Conservation (phyloP, 2,888 invertebrate species). For the Stomorhina lunata region DNA sequence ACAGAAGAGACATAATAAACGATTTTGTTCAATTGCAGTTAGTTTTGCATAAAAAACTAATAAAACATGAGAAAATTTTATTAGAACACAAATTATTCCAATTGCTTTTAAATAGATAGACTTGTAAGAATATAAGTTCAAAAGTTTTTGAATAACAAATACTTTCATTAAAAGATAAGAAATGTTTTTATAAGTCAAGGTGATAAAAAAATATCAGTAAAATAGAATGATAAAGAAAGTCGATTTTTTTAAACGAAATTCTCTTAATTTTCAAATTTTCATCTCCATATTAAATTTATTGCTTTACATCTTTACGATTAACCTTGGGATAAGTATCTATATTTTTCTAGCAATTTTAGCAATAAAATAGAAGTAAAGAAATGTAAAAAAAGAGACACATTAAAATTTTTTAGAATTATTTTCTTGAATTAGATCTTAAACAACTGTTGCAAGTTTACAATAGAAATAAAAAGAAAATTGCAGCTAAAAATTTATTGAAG, state of each 20-base stretch:
- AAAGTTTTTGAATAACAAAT: not conserved
- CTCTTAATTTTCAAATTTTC: not conserved
- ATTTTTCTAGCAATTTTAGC: not conserved
- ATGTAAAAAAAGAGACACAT: conserved; percentile 21
- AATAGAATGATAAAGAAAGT: too few species aligned
- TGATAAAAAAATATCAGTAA: too few species aligned
- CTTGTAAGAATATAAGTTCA: not conserved
- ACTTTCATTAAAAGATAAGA: not conserved
- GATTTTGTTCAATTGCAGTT: too few species aligned
- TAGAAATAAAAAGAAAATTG: conserved; percentile 37
- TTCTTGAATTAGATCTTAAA: conserved; percentile 54
- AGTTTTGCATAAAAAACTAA: conserved; percentile 75
- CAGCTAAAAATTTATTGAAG: conserved; percentile 26
- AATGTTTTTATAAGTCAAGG: too few species aligned
- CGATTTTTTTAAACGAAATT: too few species aligned
- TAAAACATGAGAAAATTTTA: conserved; percentile 70
- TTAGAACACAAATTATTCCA: conserved; percentile 62
- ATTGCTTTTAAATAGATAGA: conserved; percentile 23
- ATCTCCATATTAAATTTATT: not conserved
- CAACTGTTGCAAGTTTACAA: conserved; percentile 44
- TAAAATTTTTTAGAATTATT: conserved; percentile 44
- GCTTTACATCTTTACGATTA: not conserved
- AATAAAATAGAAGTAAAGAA: conserved; percentile 49
- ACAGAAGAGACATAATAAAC: not conserved
- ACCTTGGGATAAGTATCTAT: not conserved